Conservation (phyloP, 2,113 vertebrate species). For the Morone saxatilis region DNA sequence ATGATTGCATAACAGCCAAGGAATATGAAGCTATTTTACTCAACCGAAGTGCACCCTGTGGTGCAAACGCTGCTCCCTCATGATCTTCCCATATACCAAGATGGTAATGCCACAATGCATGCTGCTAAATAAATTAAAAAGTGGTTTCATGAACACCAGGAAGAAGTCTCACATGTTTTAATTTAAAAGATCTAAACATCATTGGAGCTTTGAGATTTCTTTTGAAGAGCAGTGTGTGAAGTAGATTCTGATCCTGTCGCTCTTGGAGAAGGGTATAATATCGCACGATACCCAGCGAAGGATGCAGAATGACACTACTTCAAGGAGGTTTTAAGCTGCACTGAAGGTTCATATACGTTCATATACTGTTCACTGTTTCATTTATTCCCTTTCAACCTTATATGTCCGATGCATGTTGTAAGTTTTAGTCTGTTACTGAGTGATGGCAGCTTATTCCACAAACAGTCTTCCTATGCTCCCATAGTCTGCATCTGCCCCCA, state of each 20-base stretch:
- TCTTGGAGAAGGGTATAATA: conserved; percentile 50
- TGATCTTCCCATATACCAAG: conserved; percentile 37
- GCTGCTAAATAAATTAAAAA: conserved; percentile 72
- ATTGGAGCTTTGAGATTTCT: conserved; percentile 10
- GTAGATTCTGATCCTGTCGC: conserved; percentile 24
- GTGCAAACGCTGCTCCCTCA: conserved; percentile 44
- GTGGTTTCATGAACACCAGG: conserved; percentile 52
- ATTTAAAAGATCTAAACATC: conserved; percentile 40
- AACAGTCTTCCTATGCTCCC: conserved; percentile 41
- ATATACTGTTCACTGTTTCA: neutral
- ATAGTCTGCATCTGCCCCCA: conserved; percentile 36
- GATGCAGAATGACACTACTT: conserved; percentile 22
- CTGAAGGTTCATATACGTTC: neutral
- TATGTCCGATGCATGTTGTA: conserved; percentile 38
- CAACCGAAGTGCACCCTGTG: conserved; percentile 56
- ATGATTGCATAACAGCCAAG: conserved; percentile 70
- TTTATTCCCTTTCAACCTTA: conserved; percentile 25
- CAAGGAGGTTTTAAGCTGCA: neutral
- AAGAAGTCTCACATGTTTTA: conserved; percentile 53
- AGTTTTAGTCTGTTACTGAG: conserved; percentile 39
- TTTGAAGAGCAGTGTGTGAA: conserved; percentile 22
- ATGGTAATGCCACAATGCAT: conserved; percentile 45
- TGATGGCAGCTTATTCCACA: conserved; percentile 30
- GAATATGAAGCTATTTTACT: conserved; percentile 71
- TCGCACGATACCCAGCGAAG: neutral